A percentile compares a stretch with the other conserved stretches of the same genome.
phyloP scores from a whole-genome alignment of 2,797 vertebrate genomes.

The Mustela erminea region DNA sequence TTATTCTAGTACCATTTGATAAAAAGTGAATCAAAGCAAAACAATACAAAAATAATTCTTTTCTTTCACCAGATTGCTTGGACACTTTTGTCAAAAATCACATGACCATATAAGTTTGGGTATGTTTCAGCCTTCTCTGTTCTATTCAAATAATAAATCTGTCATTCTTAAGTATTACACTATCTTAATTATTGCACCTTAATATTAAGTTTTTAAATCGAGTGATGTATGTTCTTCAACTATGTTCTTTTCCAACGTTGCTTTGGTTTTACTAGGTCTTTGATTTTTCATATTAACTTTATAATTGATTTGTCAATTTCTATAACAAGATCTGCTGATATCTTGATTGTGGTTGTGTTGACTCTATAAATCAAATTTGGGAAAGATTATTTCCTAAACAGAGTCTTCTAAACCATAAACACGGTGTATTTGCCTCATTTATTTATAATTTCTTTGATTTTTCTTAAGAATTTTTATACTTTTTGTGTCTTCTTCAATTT shows the following conservation, averaged over 20 bases:
- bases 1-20: not conserved
- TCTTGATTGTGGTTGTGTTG: not conserved
- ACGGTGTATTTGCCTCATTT: not conserved
- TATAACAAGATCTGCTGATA: not conserved
- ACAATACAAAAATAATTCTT: slow-evolving; percentile 41
- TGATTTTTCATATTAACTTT: not conserved
- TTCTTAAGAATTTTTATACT: not conserved
- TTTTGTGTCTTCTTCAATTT: no score
- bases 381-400: not conserved
- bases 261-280: slow-evolving; percentile 2
- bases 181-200: not conserved
- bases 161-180: not conserved
- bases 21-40: slow-evolving; percentile 1
- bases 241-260: not conserved
- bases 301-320: not conserved
- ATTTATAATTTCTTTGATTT: not conserved
- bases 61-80: not conserved
- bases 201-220: slow-evolving; percentile 21
- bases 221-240: not conserved
- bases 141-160: not conserved
- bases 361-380: not conserved
- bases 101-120: not conserved
- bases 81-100: not conserved
- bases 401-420: not conserved
- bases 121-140: not conserved